Conservation (phyloP, 2,113 vertebrate species). For the Ammodytes marinus region DNA sequence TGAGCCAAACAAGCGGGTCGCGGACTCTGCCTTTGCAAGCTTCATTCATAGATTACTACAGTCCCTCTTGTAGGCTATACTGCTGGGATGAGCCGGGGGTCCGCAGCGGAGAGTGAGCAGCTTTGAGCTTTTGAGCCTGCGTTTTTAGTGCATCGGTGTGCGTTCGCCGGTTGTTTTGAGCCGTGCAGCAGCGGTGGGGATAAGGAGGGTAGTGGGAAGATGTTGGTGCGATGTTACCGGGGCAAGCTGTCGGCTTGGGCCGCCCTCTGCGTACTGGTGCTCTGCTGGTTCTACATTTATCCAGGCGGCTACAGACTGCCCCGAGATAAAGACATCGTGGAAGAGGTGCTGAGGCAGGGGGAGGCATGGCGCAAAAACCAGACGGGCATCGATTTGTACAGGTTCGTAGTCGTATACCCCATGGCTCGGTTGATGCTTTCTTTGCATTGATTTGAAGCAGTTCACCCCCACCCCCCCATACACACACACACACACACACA, state of each 20-base stretch:
- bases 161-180: constrained; percentile 21
- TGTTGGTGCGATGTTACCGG: constrained; percentile 89
- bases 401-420: constrained; percentile 78
- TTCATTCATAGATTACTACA: constrained; percentile 23
- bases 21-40: constrained; percentile 1
- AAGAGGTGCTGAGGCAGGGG: constrained; percentile 91
- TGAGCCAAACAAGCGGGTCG: constrained; percentile 9
- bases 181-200: no score
- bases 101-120: neutral
- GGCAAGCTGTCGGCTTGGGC: constrained; percentile 90
- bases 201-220: constrained; percentile 38
- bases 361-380: constrained; percentile 90
- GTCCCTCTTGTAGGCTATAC: neutral
- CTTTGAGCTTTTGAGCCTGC: constrained; percentile 14
- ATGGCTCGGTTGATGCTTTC: neutral
- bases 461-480: neutral
- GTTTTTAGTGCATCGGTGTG: constrained; percentile 10
- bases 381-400: constrained; percentile 88
- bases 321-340: constrained; percentile 91
- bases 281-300: constrained; percentile 95
- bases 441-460: neutral
- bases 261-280: constrained; percentile 90
- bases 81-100: constrained; percentile 43
- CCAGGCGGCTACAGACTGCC: constrained; percentile 89
- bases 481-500: no score